Base-by-base conservation (phyloP, 2,888 invertebrate genomes). In the Drosophila neonasuta region DNA sequence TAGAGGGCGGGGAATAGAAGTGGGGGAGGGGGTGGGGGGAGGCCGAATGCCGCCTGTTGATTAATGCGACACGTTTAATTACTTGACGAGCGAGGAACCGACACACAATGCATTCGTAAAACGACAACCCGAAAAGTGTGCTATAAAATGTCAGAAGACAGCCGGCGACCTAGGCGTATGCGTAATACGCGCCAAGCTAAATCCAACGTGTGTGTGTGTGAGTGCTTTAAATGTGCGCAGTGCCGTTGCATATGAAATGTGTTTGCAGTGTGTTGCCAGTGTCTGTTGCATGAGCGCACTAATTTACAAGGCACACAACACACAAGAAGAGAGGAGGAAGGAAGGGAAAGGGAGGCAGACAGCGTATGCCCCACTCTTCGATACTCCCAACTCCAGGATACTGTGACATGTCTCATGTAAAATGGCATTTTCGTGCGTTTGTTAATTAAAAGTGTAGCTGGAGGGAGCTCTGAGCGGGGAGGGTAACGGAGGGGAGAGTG, bases 341-440 rank as follows among this genome's bases (percentile, higher is more conserved):
- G 9, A 10, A n/a, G 45, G 11, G 29, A 50, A 24, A 44, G 30
- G 13, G 10, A 51, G 49, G 59, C 56, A 74, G 70, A 74, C 70
- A 74, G 54, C 63, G 60, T 71, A 64, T 74, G 71, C 51, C 74
- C 70, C 36, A n/a, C 11, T n/a, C n/a, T n/a, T 34, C 46, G 58
- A 15, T 44, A 59, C 56, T 64, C 65, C 50, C 60, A 61, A 32
- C 56, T 56, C 20, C 59, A 54, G 42, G 34, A 15, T 17, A 7
- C 13, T 46, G 49, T 52, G 63, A 74, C 71, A 73, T 75, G 71
- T 77, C 76, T 67, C 77, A 58, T 82, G 73, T 78, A 74, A 85
- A 84, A 77, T 71, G 68, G 82, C 74, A 82, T 79, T 85, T 82
- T 83, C 83, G 74, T 83, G 83, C 83, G 86, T 83, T 83, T 86